Evolutionary conservation across 2,888 invertebrate species (phyloP), one percentile per base, ranked within the genome.

Genomic region (Hipparchia semele): DNA sequence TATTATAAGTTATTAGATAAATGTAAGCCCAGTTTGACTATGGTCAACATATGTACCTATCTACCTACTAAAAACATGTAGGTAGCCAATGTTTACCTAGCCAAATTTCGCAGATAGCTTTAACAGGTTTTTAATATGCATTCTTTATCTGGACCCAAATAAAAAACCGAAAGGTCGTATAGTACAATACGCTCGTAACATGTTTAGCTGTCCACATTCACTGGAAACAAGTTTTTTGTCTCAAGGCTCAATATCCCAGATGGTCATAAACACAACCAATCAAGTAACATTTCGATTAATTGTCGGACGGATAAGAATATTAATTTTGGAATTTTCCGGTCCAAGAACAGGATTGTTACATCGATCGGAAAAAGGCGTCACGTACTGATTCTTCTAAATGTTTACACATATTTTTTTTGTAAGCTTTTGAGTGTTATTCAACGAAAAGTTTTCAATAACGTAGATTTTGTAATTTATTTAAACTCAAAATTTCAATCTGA

Each of bases 221-320:
- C 80, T 81, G 79, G 78, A 83, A 84, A 84, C 83, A 80, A 78
- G 84, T 84, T 85, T 83, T 82, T 81, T 69, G 76, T 81, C 71
- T 84, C 84, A 86, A 86, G 86, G 85, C 80, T 82, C 75, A 68
- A 77, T 74, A 76, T 75, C 73, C 74, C 76, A 79, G 77, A 80
- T 77, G 76, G 73, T 78, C 74, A 67, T 74, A 68, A 75, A 64
- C 39, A 39, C 66, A 71, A 56, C 58, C 66, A 68, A 71, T 73
- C 45, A 69, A 72, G 68, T 68, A 59, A 70, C 65, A 66, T 72
- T 71, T 58, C 62, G 59, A 74, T 65, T n/a, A 70, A 70, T 73
- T 69, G 66, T 56, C 61, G 61, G 58, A 12, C 59, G 68, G 59
- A 51, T 56, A 54, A 23, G 62, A 54, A 53, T 70, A 64, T 54